Conservation (phyloP, 2,113 vertebrate species). For the Microcebus ravelobensis region DNA sequence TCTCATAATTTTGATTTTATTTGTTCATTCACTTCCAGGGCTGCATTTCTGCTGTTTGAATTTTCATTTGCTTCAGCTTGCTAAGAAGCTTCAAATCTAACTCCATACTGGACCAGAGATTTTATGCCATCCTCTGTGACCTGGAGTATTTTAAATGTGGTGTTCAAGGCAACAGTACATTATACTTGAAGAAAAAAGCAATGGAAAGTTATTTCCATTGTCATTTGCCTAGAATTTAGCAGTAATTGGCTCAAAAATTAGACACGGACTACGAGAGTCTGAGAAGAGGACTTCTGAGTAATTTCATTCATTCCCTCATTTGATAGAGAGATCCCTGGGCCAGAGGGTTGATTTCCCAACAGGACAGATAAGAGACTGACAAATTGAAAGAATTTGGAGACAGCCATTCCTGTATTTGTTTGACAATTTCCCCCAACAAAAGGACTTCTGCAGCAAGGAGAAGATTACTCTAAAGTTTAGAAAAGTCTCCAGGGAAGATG, state of each 20-base stretch:
- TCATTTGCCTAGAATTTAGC: neutral
- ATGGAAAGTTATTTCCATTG: neutral
- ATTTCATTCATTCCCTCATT: slow-evolving; percentile 67
- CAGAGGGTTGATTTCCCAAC: slow-evolving; percentile 72
- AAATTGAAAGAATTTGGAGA: slow-evolving; percentile 76
- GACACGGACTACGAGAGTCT: slow-evolving; percentile 51
- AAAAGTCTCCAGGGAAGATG: slow-evolving; percentile 82
- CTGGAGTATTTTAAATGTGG: neutral
- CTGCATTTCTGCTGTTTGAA: neutral
- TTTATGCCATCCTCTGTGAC: neutral
- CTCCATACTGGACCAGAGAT: neutral
- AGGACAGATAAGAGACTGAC: slow-evolving; percentile 78
- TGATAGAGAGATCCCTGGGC: slow-evolving; percentile 78
- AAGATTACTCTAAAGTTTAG: slow-evolving; percentile 83
- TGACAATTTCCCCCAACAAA: slow-evolving; percentile 81
- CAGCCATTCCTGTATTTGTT: slow-evolving; percentile 76
- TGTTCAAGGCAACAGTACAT: neutral
- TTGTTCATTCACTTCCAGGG: slow-evolving; percentile 44
- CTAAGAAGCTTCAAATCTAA: neutral
- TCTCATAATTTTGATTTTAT: slow-evolving; percentile 8
- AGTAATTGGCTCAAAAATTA: slow-evolving; percentile 69
- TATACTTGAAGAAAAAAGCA: slow-evolving; percentile 35
- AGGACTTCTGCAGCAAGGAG: slow-evolving; percentile 81
- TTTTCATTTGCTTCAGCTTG: slow-evolving; percentile 35
- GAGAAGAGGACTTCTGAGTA: slow-evolving; percentile 66